Evolutionary conservation across 1,140 invertebrate genomes (phyloP).

Genomic region (Lutraria rhynchaena): DNA sequence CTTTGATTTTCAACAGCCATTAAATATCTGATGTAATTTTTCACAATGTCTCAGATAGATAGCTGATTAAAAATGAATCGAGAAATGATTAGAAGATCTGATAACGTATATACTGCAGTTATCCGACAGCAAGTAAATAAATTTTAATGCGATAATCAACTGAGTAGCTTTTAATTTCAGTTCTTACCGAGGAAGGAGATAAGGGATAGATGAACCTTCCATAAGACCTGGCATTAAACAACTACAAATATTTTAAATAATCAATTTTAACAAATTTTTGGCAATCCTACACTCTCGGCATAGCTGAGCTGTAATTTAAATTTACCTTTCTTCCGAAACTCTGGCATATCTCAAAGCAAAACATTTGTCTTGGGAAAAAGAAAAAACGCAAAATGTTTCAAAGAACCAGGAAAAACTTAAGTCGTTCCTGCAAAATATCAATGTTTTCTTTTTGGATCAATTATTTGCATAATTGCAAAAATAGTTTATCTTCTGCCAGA

Average conservation of each 20-base stretch:
- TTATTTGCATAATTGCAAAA: slow-evolving; percentile 57
- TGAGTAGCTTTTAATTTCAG: too few species aligned
- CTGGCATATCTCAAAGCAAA: slow-evolving; percentile 39
- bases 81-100: too few species aligned
- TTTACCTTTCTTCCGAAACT: slow-evolving; percentile 35
- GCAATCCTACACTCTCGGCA: not conserved
- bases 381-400: slow-evolving; percentile 40
- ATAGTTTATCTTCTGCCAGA: slow-evolving; percentile 51
- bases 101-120: too few species aligned
- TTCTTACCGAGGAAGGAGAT: too few species aligned
- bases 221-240: slow-evolving; percentile 4
- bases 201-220: too few species aligned
- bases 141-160: too few species aligned
- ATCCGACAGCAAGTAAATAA: too few species aligned
- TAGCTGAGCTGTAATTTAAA: slow-evolving; percentile 15
- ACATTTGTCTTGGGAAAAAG: slow-evolving; percentile 5
- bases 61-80: too few species aligned
- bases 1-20: too few species aligned
- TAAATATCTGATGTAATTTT: too few species aligned
- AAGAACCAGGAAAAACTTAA: slow-evolving; percentile 16
- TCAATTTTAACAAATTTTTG: slow-evolving; percentile 25
- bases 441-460: slow-evolving; percentile 54
- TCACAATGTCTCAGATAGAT: too few species aligned
- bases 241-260: slow-evolving; percentile 40
- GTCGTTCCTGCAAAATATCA: slow-evolving; percentile 48